Base-by-base conservation (phyloP, 2,113 vertebrate genomes). In the Petaurus breviceps region DNA sequence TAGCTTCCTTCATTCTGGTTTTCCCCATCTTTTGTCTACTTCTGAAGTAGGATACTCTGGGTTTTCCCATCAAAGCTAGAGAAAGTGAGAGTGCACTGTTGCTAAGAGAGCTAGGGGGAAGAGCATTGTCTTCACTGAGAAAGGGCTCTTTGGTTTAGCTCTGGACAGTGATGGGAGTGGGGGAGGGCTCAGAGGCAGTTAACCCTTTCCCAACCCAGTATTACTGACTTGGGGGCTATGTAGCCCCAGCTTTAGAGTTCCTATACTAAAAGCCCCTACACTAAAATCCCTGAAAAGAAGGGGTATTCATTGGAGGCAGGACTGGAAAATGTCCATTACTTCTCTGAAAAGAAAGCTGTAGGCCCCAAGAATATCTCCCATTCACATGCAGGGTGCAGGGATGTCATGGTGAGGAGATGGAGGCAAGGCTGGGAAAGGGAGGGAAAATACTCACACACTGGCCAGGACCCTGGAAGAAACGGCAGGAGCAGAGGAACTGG, bases 401-500 rank as follows among this genome's bases (percentile, higher is more conserved):
- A 16, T 77, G 22, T 26, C 37, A 51, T 12, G 25, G 14, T 51
- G 0, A 10, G 84, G 43, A 37, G 51, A 2, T 47, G 16, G 16
- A 43, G 24, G 51, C 3, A 89, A 52, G 12, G 28, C 0, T 93
- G 94, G 51, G 47, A 50, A 50, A 50, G 24, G 90, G 47, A n/a
- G 49, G 23, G 3, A 25, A 1, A 90, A 89, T 94, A 96, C 98
- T 98, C 97, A 99, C 98, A 96, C 98, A 98, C 94, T 99, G 98
- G 97, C 97, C 97, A 92, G 97, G 99, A 43, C 57, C 97, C 96
- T 54, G 93, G 94, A 98, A 97, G 43, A 99, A 98, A 50, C 98
- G 98, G 95, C 98, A 99, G 97, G 99, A 99, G 97, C 99, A 98
- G 94, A 98, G 97, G 43, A 98, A 98, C 94, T 99, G 99, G 98